Evolutionary conservation across 1,140 invertebrate genomes (phyloP), one percentile per base, ranked within the genome.

Genomic region (Euura lappo): DNA sequence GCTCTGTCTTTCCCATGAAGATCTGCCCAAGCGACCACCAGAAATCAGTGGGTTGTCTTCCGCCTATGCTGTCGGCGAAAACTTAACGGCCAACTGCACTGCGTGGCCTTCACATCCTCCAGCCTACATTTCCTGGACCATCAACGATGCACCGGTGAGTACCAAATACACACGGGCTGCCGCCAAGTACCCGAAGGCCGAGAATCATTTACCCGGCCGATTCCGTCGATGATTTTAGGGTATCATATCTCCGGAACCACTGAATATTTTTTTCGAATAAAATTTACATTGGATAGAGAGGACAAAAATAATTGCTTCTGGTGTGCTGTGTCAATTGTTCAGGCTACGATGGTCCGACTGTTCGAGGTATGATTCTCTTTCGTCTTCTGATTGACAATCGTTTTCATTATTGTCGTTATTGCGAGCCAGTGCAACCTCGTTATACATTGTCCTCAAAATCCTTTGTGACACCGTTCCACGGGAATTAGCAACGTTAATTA

Each of bases 121-220:
- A 45, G 85, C 86, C 11, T 80, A 76, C 67, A 76, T 89, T 28
- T 77, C 80, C 6, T 89, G 87, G 87, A 82, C 78, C 69, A 82
- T 89, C 72, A 89, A 89, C 78, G 85, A 79, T 64, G 79, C 82
- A 76, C 70, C 79, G 82, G 86, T 88, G 80, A 83, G 77, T 77
- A 5, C 4, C 42, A 11, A 72, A 65, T 42, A 28, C 28, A 28
- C 28, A 28, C 28, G 28, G 44, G 42, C 73, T 73, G 13, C 65
- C n/a, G 51, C 11, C 47, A 73, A 68, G 65, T 45, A 45, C 64
- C 60, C 47, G 42, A 44, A 64, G 44, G 45, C 67, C 28, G 28
- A 28, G 28, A 28, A 28, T 28, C n/a, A n/a, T n/a, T n/a, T n/a
- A n/a, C n/a, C n/a, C n/a, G n/a, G n/a, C n/a, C n/a, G n/a, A n/a